Evolutionary conservation across 2,113 vertebrate species (phyloP).

Genomic region (Antennarius striatus): DNA sequence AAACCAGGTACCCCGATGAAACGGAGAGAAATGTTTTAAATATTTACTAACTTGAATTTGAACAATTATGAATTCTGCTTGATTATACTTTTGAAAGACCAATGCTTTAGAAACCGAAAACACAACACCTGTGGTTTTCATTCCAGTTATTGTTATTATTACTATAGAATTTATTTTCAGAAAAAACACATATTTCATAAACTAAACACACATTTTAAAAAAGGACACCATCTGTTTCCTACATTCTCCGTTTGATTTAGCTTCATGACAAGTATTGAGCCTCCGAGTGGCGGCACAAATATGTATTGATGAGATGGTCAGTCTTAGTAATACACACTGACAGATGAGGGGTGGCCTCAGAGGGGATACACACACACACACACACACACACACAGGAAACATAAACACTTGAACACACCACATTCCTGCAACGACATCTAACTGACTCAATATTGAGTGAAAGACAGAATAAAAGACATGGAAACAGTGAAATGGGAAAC

Average conservation of each 20-base stretch:
- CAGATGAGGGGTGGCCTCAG: conserved; percentile 47
- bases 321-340: conserved; percentile 69
- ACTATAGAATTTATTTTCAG: background rate
- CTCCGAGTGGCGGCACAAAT: conserved; percentile 49
- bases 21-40: background rate
- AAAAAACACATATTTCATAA: background rate
- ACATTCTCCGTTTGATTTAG: conserved; percentile 31
- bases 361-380: conserved; percentile 36
- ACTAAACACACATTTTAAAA: too few relatives aligned
- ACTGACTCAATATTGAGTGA: conserved; percentile 15
- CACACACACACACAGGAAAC: background rate
- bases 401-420: background rate
- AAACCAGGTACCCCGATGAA: conserved; percentile 57
- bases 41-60: too few relatives aligned
- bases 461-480: conserved; percentile 12
- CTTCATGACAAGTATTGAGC: conserved; percentile 39
- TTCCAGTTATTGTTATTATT: background rate
- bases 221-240: conserved; percentile 21
- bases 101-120: too few relatives aligned
- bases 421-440: conserved; percentile 24
- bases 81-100: too few relatives aligned
- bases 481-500: background rate
- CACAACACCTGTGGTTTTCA: too few relatives aligned
- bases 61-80: too few relatives aligned
- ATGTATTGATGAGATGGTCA: conserved; percentile 72